Base-by-base conservation (phyloP, 1,140 invertebrate species). In the Dreissena rostriformis region DNA sequence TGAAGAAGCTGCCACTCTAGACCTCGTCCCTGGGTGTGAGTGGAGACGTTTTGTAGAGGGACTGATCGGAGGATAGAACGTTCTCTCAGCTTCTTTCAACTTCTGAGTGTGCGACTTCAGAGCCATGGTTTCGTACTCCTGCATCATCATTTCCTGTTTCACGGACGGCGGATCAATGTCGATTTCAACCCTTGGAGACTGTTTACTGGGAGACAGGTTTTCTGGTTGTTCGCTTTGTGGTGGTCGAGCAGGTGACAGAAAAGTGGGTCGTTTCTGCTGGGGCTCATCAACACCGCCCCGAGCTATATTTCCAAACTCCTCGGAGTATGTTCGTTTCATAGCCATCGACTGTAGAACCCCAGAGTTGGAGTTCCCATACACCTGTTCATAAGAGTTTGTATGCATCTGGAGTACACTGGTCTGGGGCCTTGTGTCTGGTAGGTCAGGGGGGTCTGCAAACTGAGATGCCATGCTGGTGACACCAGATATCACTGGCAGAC, bases 51-150 rank as follows among this genome's bases (percentile, higher is more conserved):
- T n/a, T 0, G 65, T 70, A 11, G 77, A 79, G 39, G 76, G 76
- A 53, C 76, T 78, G 7, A 78, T 39, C 5, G 76, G 76, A 14
- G 76, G 76, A 22, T 61, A 78, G 67, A 78, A 78, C 17, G 76
- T 49, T 53, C 51, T 68, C 11, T 78, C 63, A 53, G 77, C 55
- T n/a, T 26, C 39, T 7, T 28, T 39, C n/a, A 65, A 51, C 29
- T 76, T 55, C n/a, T 24, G 24, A 1, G 74, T 14, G 1, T 39
- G n/a, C 28, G 74, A 22, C 26, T 63, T 66, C 8, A 17, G 15
- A 12, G 55, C 24, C n/a, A 12, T 17, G 14, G 39, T 29, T n/a
- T 49, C 24, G 7, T 57, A 28, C n/a, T n/a, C 29, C n/a, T 53
- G 55, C n/a, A 17, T 49, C 8, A 14, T 10, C 11, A 22, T 39